Conservation (phyloP, 2,888 invertebrate genomes). For the Coremacera marginata region DNA sequence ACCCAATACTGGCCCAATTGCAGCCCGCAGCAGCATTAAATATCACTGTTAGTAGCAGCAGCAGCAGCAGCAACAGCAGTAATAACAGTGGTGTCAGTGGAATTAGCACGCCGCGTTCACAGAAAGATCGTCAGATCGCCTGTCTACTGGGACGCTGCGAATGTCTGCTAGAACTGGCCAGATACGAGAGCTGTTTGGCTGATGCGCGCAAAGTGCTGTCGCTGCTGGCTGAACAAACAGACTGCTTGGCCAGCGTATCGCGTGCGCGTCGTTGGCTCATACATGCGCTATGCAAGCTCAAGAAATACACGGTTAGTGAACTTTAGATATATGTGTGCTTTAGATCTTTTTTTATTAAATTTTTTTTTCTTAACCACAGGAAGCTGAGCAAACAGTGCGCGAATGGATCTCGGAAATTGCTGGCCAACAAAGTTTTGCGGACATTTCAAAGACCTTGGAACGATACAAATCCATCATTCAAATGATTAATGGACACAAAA, state of each 20-base stretch:
- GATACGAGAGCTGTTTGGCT: slow-evolving; percentile 71
- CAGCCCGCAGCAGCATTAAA: slow-evolving; percentile 15
- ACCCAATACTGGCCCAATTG: slow-evolving; percentile 70
- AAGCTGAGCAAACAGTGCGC: slow-evolving; percentile 72
- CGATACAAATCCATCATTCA: slow-evolving; percentile 70
- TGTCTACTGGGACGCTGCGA: slow-evolving; percentile 73
- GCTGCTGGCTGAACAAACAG: slow-evolving; percentile 69
- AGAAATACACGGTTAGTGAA: slow-evolving; percentile 63
- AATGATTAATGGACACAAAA: slow-evolving; percentile 69
- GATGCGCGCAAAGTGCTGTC: slow-evolving; percentile 72
- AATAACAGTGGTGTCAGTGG: slow-evolving; percentile 13
- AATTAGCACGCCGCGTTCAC: slow-evolving; percentile 52
- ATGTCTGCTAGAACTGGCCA: slow-evolving; percentile 72
- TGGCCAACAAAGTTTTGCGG: slow-evolving; percentile 67
- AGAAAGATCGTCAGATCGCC: slow-evolving; percentile 65
- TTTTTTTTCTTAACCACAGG: slow-evolving; percentile 54
- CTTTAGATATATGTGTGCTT: not conserved
- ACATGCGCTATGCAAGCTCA: slow-evolving; percentile 71
- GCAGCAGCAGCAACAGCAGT: not conserved
- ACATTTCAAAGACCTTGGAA: slow-evolving; percentile 72
- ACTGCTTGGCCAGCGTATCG: slow-evolving; percentile 67
- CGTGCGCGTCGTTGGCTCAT: slow-evolving; percentile 72
- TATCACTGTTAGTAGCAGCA: not conserved
- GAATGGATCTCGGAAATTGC: slow-evolving; percentile 72
- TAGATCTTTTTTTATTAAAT: not conserved